phyloP scores from a whole-genome alignment of 2,113 vertebrate species.

The Seriola rivoliana region DNA sequence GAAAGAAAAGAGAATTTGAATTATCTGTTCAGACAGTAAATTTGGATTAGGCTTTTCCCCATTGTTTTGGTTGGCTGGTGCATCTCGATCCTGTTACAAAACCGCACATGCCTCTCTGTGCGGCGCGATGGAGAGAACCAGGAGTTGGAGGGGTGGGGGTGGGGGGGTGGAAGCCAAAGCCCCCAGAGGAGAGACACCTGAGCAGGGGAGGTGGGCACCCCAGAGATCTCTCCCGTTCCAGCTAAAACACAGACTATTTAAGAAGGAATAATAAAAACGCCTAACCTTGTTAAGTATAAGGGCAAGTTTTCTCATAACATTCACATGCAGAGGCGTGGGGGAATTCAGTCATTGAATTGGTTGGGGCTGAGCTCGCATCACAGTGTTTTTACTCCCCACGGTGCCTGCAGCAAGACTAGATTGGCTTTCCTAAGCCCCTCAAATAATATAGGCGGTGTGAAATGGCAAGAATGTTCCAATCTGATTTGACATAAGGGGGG shows the following conservation, averaged over 20 bases:
- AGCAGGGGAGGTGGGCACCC: conserved; percentile 62
- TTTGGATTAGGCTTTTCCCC: conserved; percentile 71
- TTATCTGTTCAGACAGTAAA: conserved; percentile 73
- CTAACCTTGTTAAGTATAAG: conserved; percentile 68
- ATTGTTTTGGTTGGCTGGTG: conserved; percentile 65
- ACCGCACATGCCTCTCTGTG: conserved; percentile 64
- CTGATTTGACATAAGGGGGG: conserved; percentile 76
- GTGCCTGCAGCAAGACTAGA: conserved; percentile 70
- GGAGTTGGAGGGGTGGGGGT: neutral
- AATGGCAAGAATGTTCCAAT: conserved; percentile 83
- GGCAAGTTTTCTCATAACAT: conserved; percentile 71
- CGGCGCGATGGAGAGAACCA: conserved; percentile 11
- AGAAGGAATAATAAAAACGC: conserved; percentile 76
- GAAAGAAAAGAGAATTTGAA: conserved; percentile 61
- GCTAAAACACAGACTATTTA: conserved; percentile 78
- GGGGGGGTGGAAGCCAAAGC: neutral
- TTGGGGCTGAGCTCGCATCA: conserved; percentile 57
- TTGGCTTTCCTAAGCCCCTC: conserved; percentile 66
- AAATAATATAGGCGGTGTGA: conserved; percentile 71
- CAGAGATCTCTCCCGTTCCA: conserved; percentile 69
- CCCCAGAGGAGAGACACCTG: conserved; percentile 73
- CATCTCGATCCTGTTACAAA: conserved; percentile 63
- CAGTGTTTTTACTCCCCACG: conserved; percentile 44
- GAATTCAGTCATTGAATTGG: conserved; percentile 67
- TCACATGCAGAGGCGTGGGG: conserved; percentile 42